phyloP scores from a whole-genome alignment of 2,888 invertebrate species.

The Julus scanicus region DNA sequence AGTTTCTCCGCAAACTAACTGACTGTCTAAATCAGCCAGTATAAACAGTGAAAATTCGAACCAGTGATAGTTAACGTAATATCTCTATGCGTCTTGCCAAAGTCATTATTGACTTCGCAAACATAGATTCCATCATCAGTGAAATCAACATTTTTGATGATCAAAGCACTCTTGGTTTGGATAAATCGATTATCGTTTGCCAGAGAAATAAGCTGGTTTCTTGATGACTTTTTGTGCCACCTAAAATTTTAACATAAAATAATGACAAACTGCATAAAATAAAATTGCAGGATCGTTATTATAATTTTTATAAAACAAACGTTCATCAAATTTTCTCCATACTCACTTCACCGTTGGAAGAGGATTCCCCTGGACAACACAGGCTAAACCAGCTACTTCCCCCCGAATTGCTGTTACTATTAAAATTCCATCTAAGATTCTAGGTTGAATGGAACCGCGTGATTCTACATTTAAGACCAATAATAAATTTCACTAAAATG shows the following conservation, averaged over 20 bases:
- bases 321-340: neutral
- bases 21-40: neutral
- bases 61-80: slow-evolving; percentile 50
- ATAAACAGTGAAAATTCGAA: neutral
- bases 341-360: slow-evolving; percentile 51
- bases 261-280: too few relatives aligned
- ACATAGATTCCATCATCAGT: slow-evolving; percentile 53
- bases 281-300: too few relatives aligned
- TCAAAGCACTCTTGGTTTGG: slow-evolving; percentile 48
- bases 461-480: slow-evolving; percentile 40
- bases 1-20: neutral
- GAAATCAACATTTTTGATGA: slow-evolving; percentile 36
- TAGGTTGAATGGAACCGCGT: slow-evolving; percentile 49
- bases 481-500: neutral
- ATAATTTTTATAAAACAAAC: too few relatives aligned
- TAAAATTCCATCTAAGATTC: slow-evolving; percentile 47
- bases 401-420: neutral
- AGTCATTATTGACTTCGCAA: slow-evolving; percentile 54
- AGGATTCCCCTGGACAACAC: slow-evolving; percentile 56
- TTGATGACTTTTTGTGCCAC: slow-evolving; percentile 51
- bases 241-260: neutral
- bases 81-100: slow-evolving; percentile 50
- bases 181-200: slow-evolving; percentile 42
- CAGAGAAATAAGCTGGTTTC: slow-evolving; percentile 21
- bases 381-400: slow-evolving; percentile 39